These are phyloP conservation scores for Ellobius talpinus DNA, from an alignment of 2,113 vertebrate genomes.

Conservation along the genomic window DNA sequence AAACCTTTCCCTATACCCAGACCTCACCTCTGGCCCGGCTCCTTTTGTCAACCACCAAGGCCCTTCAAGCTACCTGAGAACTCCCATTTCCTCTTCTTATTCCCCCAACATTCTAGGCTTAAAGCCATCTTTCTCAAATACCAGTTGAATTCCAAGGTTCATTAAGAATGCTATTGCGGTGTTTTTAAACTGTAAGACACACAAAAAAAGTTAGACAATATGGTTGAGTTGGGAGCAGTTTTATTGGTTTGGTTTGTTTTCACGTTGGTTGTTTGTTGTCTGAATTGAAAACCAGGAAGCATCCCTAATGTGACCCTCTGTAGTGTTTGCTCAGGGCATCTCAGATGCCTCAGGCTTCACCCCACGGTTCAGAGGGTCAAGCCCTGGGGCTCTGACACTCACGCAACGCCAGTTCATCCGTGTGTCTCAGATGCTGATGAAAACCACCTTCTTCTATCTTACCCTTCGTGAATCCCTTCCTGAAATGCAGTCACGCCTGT, in stretches of 20 bases:
- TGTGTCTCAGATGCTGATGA: not conserved
- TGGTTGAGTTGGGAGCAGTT: not conserved
- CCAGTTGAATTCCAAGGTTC: slow-evolving; percentile 68
- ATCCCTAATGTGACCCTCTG: not conserved
- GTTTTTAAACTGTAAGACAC: slow-evolving; percentile 43
- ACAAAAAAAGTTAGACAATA: not conserved
- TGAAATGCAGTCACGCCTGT: not conserved
- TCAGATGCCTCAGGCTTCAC: not conserved
- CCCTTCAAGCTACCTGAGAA: not conserved
- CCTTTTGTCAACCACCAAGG: not conserved
- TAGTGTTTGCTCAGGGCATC: not conserved
- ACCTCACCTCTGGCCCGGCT: not conserved
- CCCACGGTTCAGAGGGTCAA: not conserved
- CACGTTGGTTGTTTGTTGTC: not conserved
- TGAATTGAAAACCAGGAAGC: slow-evolving; percentile 22
- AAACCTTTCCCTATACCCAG: not conserved
- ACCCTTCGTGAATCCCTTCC: not conserved
- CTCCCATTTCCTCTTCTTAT: not conserved
- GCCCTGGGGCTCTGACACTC: not conserved
- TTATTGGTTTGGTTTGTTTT: slow-evolving; percentile 54
- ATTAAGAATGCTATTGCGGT: slow-evolving; percentile 27
- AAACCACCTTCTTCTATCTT: rapidly evolving
- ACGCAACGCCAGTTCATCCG: not conserved
- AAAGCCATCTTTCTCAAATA: slow-evolving; percentile 52
- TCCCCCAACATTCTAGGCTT: slow-evolving; percentile 6